Evolutionary conservation across 2,113 vertebrate genomes (phyloP), one percentile per base, ranked within the genome.

Genomic region (Nothocercus nigrocapillus): DNA sequence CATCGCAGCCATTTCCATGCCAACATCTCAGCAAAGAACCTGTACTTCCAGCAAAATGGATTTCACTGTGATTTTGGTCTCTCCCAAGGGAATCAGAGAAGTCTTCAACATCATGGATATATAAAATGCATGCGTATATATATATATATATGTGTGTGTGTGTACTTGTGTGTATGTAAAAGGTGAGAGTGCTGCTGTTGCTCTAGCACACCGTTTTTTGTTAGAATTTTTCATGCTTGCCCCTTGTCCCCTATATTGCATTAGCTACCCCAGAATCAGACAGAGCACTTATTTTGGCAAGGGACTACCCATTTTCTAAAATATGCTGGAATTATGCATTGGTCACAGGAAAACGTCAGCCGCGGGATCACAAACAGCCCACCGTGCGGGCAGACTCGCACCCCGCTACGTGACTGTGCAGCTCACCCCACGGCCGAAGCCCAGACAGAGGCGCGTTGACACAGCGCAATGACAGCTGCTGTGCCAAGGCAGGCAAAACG

Each of bases 1-100:
- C 90, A 92, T 59, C 90, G 54, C 49, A 84, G 94, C 83, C 28
- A 96, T 87, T 93, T 82, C 90, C 83, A 89, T 42, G 93, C 93
- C 94, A 97, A 73, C 59, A 58, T 68, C 90, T 90, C 85, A 51
- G 80, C 9, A 16, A 89, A 94, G 64, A 20, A 73, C 54, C 77
- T 87, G 92, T 86, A 76, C 44, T 86, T 68, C 69, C 82, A 88
- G 72, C 45, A 84, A 70, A 95, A 93, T 86, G 70, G 34, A 75
- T 36, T 83, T 91, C 91, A 62, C 74, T 88, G 77, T 45, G 76
- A 88, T 82, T 92, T 94, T 45, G 85, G 36, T 45, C 82, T 91
- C 53, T 18, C 13, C 21, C 53, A 93, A 66, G 73, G 34, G 67
- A 72, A 88, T 78, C 40, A 64, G 76, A 88, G 88, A 42, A 84